Conservation (phyloP, 2,113 vertebrate species). For the Kryptolebias marmoratus region DNA sequence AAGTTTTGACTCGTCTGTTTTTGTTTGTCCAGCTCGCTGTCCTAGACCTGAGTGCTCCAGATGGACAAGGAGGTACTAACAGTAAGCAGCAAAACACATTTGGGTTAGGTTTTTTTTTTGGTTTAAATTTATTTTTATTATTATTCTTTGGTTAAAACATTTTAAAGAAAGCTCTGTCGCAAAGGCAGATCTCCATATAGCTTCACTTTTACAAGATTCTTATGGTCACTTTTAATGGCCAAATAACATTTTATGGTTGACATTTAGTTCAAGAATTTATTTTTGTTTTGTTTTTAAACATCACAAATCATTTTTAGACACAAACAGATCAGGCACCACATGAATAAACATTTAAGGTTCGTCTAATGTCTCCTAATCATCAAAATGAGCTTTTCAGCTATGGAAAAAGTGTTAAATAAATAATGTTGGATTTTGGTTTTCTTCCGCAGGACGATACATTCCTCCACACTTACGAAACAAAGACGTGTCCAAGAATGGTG, state of each 20-base stretch:
- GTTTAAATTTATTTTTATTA: background rate
- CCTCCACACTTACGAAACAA: conserved; percentile 96
- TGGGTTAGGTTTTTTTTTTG: background rate
- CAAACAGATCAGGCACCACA: background rate
- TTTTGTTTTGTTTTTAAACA: background rate
- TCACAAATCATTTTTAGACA: background rate
- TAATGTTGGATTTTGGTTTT: conserved; percentile 19
- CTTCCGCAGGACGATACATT: conserved; percentile 90
- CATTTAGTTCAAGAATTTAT: background rate
- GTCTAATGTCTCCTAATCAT: background rate
- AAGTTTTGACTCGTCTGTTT: background rate
- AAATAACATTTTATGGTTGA: too few relatives aligned
- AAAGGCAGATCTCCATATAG: too few relatives aligned
- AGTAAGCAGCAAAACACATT: conserved; percentile 82
- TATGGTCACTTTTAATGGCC: too few relatives aligned
- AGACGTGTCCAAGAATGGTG: conserved; percentile 91
- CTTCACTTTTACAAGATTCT: too few relatives aligned
- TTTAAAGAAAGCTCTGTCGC: too few relatives aligned
- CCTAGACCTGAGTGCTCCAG: conserved; percentile 93
- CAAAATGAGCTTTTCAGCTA: background rate
- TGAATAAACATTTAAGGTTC: too few relatives aligned
- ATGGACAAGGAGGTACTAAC: conserved; percentile 89
- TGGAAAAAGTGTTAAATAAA: too few relatives aligned
- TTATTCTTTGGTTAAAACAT: background rate
- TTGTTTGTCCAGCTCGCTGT: conserved; percentile 88